phyloP scores from a whole-genome alignment of 2,113 vertebrate species.

The Muntiacus reevesi region DNA sequence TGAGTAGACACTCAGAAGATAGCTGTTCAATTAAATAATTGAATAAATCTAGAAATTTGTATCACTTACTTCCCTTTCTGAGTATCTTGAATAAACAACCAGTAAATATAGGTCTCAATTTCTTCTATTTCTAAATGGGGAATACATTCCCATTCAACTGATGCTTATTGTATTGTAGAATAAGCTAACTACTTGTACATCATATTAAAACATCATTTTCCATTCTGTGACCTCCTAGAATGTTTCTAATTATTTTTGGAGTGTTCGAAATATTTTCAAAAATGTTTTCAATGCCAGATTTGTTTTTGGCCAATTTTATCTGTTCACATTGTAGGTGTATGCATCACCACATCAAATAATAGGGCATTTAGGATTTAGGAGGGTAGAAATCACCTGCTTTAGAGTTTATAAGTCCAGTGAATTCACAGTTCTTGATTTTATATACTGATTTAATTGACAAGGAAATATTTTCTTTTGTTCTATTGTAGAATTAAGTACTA shows the following conservation, averaged over 20 bases:
- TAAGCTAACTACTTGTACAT: background rate
- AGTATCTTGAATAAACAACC: conserved; percentile 6
- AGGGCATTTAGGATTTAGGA: background rate
- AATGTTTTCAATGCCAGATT: background rate
- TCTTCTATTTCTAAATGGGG: background rate
- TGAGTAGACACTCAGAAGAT: background rate
- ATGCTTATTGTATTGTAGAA: background rate
- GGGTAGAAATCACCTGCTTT: background rate
- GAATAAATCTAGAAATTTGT: background rate
- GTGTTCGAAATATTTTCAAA: background rate
- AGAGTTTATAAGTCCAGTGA: background rate
- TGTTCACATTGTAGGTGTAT: background rate
- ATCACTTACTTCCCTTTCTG: background rate
- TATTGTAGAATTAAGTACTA: background rate
- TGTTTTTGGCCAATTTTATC: background rate
- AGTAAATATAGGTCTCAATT: background rate
- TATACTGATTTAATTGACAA: background rate
- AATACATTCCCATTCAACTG: background rate
- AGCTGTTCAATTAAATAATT: background rate
- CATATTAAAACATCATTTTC: conserved; percentile 11
- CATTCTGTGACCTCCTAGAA: background rate
- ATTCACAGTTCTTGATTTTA: conserved; percentile 24
- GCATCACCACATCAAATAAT: background rate
- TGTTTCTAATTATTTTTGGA: conserved; percentile 20
- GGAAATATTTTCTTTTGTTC: background rate